Conservation (phyloP, 2,113 vertebrate genomes). For the Centropus unirufus region DNA sequence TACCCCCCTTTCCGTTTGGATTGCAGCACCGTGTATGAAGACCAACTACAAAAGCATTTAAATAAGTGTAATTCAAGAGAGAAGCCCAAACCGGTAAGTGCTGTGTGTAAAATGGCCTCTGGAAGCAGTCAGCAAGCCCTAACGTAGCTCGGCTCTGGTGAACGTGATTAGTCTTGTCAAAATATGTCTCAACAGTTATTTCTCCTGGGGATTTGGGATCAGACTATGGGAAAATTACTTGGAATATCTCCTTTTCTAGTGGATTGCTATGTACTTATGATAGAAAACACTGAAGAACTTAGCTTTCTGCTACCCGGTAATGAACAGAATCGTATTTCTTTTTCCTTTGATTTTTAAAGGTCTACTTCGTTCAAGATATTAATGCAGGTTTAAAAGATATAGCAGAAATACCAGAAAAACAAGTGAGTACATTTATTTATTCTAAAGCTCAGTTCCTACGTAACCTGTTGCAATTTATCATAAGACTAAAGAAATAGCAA, state of each 20-base stretch:
- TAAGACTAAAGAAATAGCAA: background rate
- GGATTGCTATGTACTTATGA: background rate
- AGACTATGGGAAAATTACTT: background rate
- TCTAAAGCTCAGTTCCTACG: background rate
- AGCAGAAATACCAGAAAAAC: slow-evolving; percentile 63
- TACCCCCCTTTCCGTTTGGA: slow-evolving; percentile 27
- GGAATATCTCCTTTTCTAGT: background rate
- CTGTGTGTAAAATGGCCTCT: background rate
- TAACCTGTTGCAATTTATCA: background rate
- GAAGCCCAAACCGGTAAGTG: slow-evolving; percentile 90
- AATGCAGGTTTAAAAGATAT: slow-evolving; percentile 84
- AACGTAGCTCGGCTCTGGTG: background rate
- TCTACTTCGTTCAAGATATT: slow-evolving; percentile 89
- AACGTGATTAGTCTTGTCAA: background rate
- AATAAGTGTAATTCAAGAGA: slow-evolving; percentile 95
- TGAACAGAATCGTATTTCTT: slow-evolving; percentile 35
- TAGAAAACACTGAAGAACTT: background rate
- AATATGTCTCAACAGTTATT: background rate
- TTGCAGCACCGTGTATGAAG: slow-evolving; percentile 90
- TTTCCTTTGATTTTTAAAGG: slow-evolving; percentile 72
- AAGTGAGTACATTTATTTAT: slow-evolving; percentile 71
- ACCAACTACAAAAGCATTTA: slow-evolving; percentile 90
- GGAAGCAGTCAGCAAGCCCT: background rate
- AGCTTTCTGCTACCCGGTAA: slow-evolving; percentile 75
- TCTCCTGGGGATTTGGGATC: background rate